Evolutionary conservation across 2,888 invertebrate species (phyloP).

Genomic region (Tortrix viridana): DNA sequence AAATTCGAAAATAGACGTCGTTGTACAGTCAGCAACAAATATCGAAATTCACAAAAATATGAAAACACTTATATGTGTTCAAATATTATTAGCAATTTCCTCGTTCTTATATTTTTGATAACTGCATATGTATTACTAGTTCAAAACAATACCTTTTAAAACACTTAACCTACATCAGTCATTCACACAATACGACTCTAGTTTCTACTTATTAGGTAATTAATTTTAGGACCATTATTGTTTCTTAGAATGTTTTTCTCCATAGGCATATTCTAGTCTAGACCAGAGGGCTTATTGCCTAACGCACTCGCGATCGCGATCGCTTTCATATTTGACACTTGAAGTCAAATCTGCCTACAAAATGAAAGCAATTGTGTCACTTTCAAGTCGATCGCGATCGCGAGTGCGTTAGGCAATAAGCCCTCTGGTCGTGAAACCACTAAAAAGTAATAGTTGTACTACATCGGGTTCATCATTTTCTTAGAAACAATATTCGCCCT

Average conservation of each 20-base stretch:
- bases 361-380: too few species aligned
- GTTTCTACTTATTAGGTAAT: conserved; percentile 5
- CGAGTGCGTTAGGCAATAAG: too few species aligned
- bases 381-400: too few species aligned
- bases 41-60: too few species aligned
- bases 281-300: too few species aligned
- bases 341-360: too few species aligned
- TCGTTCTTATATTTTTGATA: neutral
- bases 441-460: too few species aligned
- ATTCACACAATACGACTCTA: conserved; percentile 39
- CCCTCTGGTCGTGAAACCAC: too few species aligned
- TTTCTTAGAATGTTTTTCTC: neutral
- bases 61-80: neutral
- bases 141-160: conserved; percentile 41
- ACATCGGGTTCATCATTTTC: neutral
- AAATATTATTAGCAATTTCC: neutral
- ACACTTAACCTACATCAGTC: conserved; percentile 49
- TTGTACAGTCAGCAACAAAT: neutral
- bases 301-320: too few species aligned
- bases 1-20: conserved; percentile 46
- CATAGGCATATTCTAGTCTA: too few species aligned
- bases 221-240: neutral
- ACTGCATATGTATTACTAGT: conserved; percentile 14
- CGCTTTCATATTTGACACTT: too few species aligned
- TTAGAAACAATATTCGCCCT: conserved; percentile 1